A percentile compares a stretch with the other conserved stretches of the same genome.
Conservation (phyloP, 30 jellyfish, hydroid and myxozoan species). For the Nemopilema nomurai region DNA sequence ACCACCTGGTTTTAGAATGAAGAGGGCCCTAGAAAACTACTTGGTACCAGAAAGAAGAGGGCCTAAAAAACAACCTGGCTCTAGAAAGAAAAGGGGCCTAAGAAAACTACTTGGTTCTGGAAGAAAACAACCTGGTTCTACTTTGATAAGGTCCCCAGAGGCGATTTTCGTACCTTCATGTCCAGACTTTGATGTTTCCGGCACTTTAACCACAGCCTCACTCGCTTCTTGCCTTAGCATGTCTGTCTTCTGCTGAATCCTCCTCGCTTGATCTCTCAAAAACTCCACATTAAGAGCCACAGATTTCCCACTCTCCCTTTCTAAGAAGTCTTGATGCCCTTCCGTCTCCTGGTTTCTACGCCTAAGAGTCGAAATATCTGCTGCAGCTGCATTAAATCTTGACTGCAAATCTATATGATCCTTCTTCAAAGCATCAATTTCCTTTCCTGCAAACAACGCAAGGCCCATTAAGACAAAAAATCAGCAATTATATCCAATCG, state of each 20-base stretch:
- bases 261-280: conserved; percentile 48
- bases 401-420: conserved; percentile 5
- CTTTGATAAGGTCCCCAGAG: no score
- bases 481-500: not conserved
- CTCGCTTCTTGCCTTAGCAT: not conserved
- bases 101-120: no score
- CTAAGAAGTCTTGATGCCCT: conserved; percentile 25
- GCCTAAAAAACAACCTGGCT: no score
- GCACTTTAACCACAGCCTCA: conserved; percentile 2
- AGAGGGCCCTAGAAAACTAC: no score
- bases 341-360: conserved; percentile 13
- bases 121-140: no score
- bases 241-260: conserved; percentile 33
- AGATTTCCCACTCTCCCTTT: conserved; percentile 31
- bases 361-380: not conserved
- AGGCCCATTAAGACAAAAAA: not conserved
- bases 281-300: conserved; percentile 19
- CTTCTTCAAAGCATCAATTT: conserved; percentile 1
- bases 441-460: not conserved
- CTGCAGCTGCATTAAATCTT: conserved; percentile 7
- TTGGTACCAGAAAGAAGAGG: no score
- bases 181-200: no score
- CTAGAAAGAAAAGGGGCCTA: no score
- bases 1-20: no score
- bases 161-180: not conserved